Conservation (phyloP, 2,888 invertebrate species). For the Scaptomyza cyrtandrae region DNA sequence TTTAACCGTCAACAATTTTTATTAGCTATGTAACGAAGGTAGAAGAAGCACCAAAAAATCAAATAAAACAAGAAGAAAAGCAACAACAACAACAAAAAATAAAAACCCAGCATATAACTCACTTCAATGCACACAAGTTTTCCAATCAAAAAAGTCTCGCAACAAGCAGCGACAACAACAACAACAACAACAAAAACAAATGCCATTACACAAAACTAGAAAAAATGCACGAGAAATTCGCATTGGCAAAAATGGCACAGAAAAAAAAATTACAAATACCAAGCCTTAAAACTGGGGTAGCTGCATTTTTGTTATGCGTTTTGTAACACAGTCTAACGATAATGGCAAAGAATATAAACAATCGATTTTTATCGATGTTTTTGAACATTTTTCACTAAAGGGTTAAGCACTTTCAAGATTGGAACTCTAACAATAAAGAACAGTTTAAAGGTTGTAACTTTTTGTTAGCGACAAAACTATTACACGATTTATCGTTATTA, state of each 20-base stretch:
- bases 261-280: neutral
- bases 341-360: neutral
- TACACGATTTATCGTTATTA: too few relatives aligned
- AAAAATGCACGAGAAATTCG: constrained; percentile 39
- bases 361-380: neutral
- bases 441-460: too few relatives aligned
- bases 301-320: constrained; percentile 6
- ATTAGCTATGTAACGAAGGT: constrained; percentile 33
- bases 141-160: constrained; percentile 57
- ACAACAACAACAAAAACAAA: constrained; percentile 22
- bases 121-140: constrained; percentile 44
- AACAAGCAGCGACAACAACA: constrained; percentile 19
- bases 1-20: constrained; percentile 47
- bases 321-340: neutral
- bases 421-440: too few relatives aligned
- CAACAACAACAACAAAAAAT: neutral
- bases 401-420: too few relatives aligned
- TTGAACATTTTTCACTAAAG: too few relatives aligned
- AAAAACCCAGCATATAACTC: constrained; percentile 18
- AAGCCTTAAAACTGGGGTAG: constrained; percentile 7
- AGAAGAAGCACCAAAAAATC: neutral
- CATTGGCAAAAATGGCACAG: constrained; percentile 28
- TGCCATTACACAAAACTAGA: constrained; percentile 25
- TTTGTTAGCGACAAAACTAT: neutral
- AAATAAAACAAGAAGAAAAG: constrained; percentile 6